phyloP scores from a whole-genome alignment of 2,888 invertebrate species.

The Agrotis segetum region DNA sequence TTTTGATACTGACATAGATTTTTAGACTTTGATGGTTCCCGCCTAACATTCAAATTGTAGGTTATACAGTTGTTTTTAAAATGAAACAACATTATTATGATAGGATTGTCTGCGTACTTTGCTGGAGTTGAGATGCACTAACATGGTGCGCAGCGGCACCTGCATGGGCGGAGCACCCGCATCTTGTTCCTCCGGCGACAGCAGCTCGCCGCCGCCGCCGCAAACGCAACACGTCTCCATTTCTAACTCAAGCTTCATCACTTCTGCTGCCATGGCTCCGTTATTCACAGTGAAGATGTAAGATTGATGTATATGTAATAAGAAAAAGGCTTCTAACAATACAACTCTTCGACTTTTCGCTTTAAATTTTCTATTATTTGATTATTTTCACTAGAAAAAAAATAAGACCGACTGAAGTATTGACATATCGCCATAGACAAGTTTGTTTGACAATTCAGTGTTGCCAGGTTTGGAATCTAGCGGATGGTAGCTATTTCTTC shows the following conservation, averaged over 20 bases:
- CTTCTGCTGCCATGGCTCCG: conserved; percentile 69
- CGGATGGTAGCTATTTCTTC: too few relatives aligned
- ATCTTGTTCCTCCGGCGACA: conserved; percentile 84
- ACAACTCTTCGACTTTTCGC: neutral
- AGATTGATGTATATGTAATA: neutral
- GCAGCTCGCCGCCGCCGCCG: conserved; percentile 76
- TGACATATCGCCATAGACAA: too few relatives aligned
- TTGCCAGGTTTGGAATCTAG: too few relatives aligned
- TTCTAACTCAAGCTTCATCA: conserved; percentile 80
- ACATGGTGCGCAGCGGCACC: conserved; percentile 82
- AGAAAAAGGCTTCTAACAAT: neutral
- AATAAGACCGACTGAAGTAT: too few relatives aligned
- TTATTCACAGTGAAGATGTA: neutral
- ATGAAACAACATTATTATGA: neutral
- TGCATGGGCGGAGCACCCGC: conserved; percentile 74
- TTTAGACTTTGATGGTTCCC: neutral
- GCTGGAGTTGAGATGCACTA: conserved; percentile 83
- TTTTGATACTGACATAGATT: too few relatives aligned
- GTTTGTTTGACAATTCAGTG: neutral
- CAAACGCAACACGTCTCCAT: conserved; percentile 82
- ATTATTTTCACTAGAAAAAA: too few relatives aligned
- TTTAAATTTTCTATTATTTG: too few relatives aligned
- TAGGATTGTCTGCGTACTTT: conserved; percentile 72
- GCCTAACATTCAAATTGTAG: conserved; percentile 9
- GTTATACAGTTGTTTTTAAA: conserved; percentile 34